Evolutionary conservation across 92 coral and sea anemone species (phyloP), one percentile per base, ranked within the genome.

Genomic region (Scolanthus callimorphus): DNA sequence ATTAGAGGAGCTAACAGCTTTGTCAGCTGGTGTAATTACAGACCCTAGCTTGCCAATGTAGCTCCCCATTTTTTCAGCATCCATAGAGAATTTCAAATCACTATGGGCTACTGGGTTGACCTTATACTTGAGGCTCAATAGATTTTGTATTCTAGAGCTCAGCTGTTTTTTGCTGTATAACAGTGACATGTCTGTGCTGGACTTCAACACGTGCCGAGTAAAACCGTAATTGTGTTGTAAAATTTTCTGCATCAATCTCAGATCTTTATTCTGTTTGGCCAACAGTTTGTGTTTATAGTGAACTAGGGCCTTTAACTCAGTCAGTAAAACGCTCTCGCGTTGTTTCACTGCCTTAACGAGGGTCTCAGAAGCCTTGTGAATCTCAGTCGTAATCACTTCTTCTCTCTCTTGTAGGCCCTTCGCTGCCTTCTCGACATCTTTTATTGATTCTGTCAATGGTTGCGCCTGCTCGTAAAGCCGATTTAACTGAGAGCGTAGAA

Each of bases 51-150:
- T 92, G 10, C 75, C 59, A 25, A 92, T 84, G 24, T 77, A 66
- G 38, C 80, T 38, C 47, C 94, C 83, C 29, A 92, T 79, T 57
- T 80, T 92, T 11, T 88, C 96, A 22, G 96, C 74, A 34, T 92
- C 98, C 31, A 85, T 84, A 0, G 95, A 82, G 60, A 80, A 92
- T 49, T 92, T 88, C 57, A 92, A 60, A 77, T 92, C 98, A 74
- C 98, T 84, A 58, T 92, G 98, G 4, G 98, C 96, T 4, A 92
- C 91, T 0, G 98, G 98, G 34, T 85, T 85, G 0, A 92, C 98
- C 43, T 86, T 85, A 57, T 92, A 92, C 38, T 92, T 92, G 9
- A 92, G 76, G 49, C 98, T 92, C 39, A 92, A 65, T 25, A 92
- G 49, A 55, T 92, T 92, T 70, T 92, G 98, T 23, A 92, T 90